phyloP scores from a whole-genome alignment of 2,113 vertebrate genomes.

The Psephotus haematonotus region DNA sequence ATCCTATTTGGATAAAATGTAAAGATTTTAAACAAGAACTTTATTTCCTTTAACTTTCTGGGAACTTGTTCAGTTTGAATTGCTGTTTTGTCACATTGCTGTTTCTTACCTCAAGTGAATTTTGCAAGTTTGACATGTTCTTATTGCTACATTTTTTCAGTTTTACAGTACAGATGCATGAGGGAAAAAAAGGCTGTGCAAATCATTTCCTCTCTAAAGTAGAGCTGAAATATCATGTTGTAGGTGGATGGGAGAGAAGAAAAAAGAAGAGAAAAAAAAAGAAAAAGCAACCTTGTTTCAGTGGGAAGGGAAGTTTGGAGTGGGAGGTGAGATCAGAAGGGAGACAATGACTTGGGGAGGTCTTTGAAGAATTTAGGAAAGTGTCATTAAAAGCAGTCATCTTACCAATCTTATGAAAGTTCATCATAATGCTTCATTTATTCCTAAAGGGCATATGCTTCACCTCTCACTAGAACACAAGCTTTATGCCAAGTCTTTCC shows the following conservation, averaged over 20 bases:
- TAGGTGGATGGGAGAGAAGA: neutral
- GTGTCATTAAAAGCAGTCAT: neutral
- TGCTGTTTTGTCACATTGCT: neutral
- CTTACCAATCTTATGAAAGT: neutral
- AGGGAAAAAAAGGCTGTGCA: neutral
- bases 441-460: neutral
- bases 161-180: slow-evolving; percentile 3
- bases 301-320: neutral
- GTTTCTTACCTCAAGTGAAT: neutral
- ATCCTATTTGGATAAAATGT: neutral
- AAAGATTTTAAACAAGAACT: neutral
- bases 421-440: neutral
- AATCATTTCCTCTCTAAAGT: neutral
- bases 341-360: neutral
- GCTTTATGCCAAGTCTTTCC: neutral
- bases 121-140: neutral
- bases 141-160: neutral
- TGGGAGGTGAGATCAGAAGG: slow-evolving; percentile 29
- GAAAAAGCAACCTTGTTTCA: neutral
- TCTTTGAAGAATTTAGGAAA: slow-evolving; percentile 5
- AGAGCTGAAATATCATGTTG: neutral
- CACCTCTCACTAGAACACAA: neutral
- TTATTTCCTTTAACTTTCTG: neutral
- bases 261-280: neutral
- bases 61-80: neutral